A percentile compares a stretch with the other conserved stretches of the same genome.
phyloP scores from a whole-genome alignment of 2,888 invertebrate genomes.

The Drosophila bunnanda region DNA sequence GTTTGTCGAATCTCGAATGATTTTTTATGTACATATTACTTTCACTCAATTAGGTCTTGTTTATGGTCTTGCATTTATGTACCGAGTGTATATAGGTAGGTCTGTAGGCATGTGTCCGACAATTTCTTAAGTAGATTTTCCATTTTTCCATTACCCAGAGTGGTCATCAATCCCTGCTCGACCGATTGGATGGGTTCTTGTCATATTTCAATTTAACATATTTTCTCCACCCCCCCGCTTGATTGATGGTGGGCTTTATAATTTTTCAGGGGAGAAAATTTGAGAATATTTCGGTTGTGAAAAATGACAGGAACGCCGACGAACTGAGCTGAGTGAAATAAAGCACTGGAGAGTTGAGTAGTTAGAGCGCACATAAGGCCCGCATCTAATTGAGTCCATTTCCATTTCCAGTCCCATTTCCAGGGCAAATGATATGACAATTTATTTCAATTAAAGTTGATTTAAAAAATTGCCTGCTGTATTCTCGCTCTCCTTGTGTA shows the following conservation, averaged over 20 bases:
- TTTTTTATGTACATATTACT: conserved; percentile 43
- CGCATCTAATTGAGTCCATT: conserved; percentile 51
- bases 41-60: conserved; percentile 63
- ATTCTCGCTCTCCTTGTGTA: neutral
- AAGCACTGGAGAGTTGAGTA: conserved; percentile 17
- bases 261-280: conserved; percentile 10
- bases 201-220: conserved; percentile 44
- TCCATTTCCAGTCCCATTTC: conserved; percentile 39
- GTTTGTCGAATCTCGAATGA: conserved; percentile 32
- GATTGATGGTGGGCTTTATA: conserved; percentile 42
- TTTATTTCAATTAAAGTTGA: conserved; percentile 82
- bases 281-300: neutral
- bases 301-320: neutral
- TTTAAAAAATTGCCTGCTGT: conserved; percentile 63
- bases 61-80: conserved; percentile 28
- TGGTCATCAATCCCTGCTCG: conserved; percentile 47
- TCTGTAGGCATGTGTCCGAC: conserved; percentile 31
- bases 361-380: conserved; percentile 20
- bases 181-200: conserved; percentile 37
- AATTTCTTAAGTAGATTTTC: conserved; percentile 36
- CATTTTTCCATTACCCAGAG: conserved; percentile 44
- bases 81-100: neutral
- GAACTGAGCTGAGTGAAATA: neutral
- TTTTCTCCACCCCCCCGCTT: conserved; percentile 8
- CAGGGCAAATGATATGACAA: conserved; percentile 77